phyloP scores from a whole-genome alignment of 2,888 invertebrate species.

The Theretra japonica region DNA sequence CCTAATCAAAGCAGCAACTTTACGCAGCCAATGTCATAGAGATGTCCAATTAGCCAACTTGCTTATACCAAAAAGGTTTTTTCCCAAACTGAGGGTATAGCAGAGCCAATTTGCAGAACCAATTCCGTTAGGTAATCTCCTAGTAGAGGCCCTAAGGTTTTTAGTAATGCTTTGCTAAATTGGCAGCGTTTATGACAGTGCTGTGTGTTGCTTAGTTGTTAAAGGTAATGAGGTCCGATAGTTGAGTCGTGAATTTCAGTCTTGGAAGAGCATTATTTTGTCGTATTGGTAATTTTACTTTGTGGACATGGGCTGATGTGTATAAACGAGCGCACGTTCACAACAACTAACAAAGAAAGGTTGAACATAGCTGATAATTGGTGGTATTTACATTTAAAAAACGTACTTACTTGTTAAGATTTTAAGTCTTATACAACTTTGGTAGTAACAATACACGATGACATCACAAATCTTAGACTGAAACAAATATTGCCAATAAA shows the following conservation, averaged over 20 bases:
- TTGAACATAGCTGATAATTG: no score
- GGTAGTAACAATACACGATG: no score
- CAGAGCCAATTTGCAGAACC: slow-evolving; percentile 17
- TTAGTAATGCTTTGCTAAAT: slow-evolving; percentile 17
- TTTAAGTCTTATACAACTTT: no score
- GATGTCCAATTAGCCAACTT: slow-evolving; percentile 8
- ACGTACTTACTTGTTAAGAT: no score
- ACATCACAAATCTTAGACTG: no score
- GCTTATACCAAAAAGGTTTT: not conserved
- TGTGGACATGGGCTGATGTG: no score
- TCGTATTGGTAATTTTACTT: no score
- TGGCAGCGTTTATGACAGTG: not conserved
- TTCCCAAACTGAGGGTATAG: not conserved
- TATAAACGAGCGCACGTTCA: no score
- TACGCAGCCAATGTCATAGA: not conserved
- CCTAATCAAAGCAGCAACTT: not conserved
- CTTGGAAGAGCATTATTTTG: not conserved
- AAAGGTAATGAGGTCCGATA: not conserved
- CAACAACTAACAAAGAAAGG: no score
- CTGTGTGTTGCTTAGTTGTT: not conserved
- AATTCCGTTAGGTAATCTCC: slow-evolving; percentile 19
- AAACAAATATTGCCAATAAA: no score
- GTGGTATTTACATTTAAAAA: no score
- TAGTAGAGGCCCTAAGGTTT: not conserved
- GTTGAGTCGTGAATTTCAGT: not conserved